Evolutionary conservation across 2,797 vertebrate species (phyloP), one percentile per base, ranked within the genome.

Genomic region (Poeciliopsis paucimaculata): DNA sequence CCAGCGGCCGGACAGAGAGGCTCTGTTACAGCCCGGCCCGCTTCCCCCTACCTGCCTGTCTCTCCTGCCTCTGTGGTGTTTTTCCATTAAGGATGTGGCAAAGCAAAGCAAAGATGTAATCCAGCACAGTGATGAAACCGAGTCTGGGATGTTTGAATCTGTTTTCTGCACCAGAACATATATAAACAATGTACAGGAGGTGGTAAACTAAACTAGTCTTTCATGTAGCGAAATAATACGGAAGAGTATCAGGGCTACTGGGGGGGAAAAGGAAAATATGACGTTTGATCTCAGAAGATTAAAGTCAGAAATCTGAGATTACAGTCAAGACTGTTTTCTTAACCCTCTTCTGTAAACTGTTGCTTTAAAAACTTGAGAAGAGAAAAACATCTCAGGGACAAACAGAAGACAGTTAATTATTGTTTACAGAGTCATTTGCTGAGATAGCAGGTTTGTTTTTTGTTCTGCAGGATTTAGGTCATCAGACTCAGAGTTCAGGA

Each of bases 1-100:
- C 89, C 92, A 90, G 43, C 51, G 64, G 34, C 60, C 1, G 15
- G 74, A 95, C 93, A 95, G 84, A 94, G 88, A 73, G 41, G 77
- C 51, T 70, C 90, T 91, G 93, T 93, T 83, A 87, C 47, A 71
- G 73, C 13, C 72, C 16, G 28, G 72, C 78, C 87, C 83, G 75
- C 88, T 49, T 76, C 78, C 55, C 77, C 31, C 78, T 75, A 11
- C 16, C 47, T 72, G 39, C 60, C 26, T 20, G 49, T 68, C 81
- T 83, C 28, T 66, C 71, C 12, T 1, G 75, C 70, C 77, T 11
- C 15, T 77, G 79, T 77, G 86, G 89, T 81, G 84, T 85, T 91
- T 94, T 93, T 94, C 93, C 92, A 93, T 88, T 43, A 15, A 13
- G 79, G 53, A 75, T 75, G 76, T 77, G 36, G 36, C 31, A 55